Conservation (phyloP, 1,140 invertebrate genomes). For the Drosophila bipectinata region DNA sequence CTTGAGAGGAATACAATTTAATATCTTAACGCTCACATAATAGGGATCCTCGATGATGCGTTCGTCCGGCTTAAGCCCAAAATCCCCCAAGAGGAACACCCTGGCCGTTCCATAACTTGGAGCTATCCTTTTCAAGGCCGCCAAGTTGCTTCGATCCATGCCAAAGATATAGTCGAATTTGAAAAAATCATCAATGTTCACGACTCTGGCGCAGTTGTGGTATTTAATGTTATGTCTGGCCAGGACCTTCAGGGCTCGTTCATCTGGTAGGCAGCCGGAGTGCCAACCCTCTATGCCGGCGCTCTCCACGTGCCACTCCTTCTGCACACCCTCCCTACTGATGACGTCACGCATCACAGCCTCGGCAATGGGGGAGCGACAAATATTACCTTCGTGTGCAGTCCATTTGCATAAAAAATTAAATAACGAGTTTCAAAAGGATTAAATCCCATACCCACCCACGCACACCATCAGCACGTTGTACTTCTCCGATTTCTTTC, state of each 20-base stretch:
- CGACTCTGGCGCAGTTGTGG: constrained; percentile 89
- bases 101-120: constrained; percentile 88
- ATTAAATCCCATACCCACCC: constrained; percentile 70
- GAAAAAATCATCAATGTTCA: constrained; percentile 89
- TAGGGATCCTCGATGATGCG: constrained; percentile 94
- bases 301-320: constrained; percentile 94
- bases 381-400: constrained; percentile 90
- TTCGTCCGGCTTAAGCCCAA: constrained; percentile 88
- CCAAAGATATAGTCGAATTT: constrained; percentile 94
- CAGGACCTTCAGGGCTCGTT: constrained; percentile 88
- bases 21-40: constrained; percentile 86
- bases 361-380: constrained; percentile 96
- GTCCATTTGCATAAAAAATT: constrained; percentile 31
- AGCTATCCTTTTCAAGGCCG: constrained; percentile 86
- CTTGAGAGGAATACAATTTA: not conserved
- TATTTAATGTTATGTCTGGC: constrained; percentile 89
- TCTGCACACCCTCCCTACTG: constrained; percentile 85
- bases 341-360: constrained; percentile 93
- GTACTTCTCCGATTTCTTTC: constrained; percentile 23
- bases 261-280: constrained; percentile 90
- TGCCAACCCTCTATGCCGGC: constrained; percentile 94
- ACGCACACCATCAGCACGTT: constrained; percentile 84
- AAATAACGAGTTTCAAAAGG: constrained; percentile 15
- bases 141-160: constrained; percentile 94
- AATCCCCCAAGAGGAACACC: constrained; percentile 91